Evolutionary conservation across 1,140 invertebrate species (phyloP).

Genomic region (Lepidurus arcticus): DNA sequence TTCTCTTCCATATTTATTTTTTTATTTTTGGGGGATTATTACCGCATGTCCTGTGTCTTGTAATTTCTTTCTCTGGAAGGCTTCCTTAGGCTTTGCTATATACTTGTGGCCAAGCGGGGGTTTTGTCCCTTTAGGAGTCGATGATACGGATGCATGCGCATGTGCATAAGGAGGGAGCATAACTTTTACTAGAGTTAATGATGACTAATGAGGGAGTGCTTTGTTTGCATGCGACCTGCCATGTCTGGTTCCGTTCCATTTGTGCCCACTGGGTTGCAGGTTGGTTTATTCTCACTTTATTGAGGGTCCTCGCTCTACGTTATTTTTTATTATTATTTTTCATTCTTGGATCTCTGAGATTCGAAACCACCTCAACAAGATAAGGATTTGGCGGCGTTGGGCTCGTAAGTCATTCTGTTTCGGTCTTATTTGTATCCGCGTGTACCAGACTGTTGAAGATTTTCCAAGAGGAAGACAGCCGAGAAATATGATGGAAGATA

Average conservation of each 20-base stretch:
- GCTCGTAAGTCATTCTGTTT: neutral
- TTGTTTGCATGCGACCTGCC: slow-evolving; percentile 21
- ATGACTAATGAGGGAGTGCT: slow-evolving; percentile 21
- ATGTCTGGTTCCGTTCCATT: slow-evolving; percentile 19
- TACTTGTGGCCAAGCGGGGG: neutral
- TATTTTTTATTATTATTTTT: neutral
- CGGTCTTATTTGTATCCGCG: neutral
- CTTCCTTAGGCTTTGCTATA: slow-evolving; percentile 11
- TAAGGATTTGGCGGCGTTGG: neutral
- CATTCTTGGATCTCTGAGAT: neutral
- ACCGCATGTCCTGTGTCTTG: neutral
- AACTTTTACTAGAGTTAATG: neutral
- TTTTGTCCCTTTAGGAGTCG: neutral
- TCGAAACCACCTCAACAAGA: neutral
- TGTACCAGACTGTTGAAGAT: neutral
- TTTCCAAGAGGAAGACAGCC: neutral
- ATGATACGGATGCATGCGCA: neutral
- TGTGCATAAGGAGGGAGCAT: neutral
- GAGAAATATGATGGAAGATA: slow-evolving; percentile 15
- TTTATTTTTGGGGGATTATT: no score
- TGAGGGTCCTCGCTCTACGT: neutral
- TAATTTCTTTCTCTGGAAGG: neutral
- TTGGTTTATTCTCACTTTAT: neutral
- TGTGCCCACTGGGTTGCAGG: neutral
- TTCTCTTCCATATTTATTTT: neutral